phyloP scores from a whole-genome alignment of 35 echinoderm and acorn worm genomes.

The Lytechinus pictus region DNA sequence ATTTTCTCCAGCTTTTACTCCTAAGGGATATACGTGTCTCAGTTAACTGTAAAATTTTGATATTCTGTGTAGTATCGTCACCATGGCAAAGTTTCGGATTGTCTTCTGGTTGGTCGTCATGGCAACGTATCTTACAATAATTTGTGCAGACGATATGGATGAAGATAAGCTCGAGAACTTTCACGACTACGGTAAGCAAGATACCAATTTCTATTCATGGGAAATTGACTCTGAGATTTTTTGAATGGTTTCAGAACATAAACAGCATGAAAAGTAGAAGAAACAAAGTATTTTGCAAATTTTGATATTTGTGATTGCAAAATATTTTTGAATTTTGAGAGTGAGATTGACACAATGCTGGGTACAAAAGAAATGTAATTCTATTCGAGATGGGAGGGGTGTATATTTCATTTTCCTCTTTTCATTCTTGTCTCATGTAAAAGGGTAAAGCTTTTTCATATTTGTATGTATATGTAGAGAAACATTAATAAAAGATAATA shows the following conservation, averaged over 20 bases:
- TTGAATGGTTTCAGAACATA: neutral
- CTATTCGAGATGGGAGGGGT: no score
- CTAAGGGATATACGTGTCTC: neutral
- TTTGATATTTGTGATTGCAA: no score
- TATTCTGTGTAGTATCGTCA: neutral
- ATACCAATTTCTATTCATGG: neutral
- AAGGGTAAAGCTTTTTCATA: no score
- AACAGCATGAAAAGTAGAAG: no score
- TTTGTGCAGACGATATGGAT: conserved; percentile 24
- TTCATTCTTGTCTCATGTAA: no score
- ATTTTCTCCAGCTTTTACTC: neutral
- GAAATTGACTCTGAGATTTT: neutral
- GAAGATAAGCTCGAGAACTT: conserved; percentile 19
- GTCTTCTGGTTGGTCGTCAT: conserved; percentile 1
- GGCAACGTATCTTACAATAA: conserved; percentile 4
- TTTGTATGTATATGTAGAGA: no score
- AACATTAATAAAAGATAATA: no score
- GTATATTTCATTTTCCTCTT: no score
- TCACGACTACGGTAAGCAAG: conserved; percentile 8
- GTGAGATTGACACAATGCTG: no score
- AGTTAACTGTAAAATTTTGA: neutral
- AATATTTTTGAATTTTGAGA: no score
- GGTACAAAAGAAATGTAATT: no score
- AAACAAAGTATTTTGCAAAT: no score
- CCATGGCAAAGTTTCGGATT: neutral